Percentiles rank a stretch among this genome's conserved stretches.
phyloP scores from a whole-genome alignment of 2,113 vertebrate species.

The Cyprinodon brontotheroides region DNA sequence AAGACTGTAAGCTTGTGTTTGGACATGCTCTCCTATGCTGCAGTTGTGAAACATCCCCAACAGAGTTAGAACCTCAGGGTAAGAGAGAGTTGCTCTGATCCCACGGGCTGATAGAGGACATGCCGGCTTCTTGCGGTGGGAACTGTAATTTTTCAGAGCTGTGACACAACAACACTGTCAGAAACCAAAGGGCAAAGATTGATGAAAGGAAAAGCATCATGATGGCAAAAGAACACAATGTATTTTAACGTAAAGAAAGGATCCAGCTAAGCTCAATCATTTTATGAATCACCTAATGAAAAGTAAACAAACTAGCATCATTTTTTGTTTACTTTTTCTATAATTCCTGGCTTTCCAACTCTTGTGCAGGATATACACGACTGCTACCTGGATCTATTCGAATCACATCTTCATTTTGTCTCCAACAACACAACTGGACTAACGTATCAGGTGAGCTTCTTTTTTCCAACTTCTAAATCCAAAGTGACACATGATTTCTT shows the following conservation, averaged over 20 bases:
- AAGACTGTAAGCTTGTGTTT: conserved; percentile 61
- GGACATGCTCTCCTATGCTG: conserved; percentile 59
- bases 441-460: conserved; percentile 87
- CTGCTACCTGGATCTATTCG: conserved; percentile 94
- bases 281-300: conserved; percentile 24
- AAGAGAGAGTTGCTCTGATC: conserved; percentile 66
- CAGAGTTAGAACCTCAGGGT: conserved; percentile 56
- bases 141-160: conserved; percentile 55
- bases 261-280: neutral
- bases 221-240: conserved; percentile 41
- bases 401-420: conserved; percentile 93
- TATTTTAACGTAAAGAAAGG: conserved; percentile 21
- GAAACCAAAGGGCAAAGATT: conserved; percentile 35
- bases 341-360: neutral
- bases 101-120: conserved; percentile 62
- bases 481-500: neutral
- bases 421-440: conserved; percentile 85
- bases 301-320: neutral
- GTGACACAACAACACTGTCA: conserved; percentile 56
- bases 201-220: conserved; percentile 21
- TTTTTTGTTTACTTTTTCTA: neutral
- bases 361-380: conserved; percentile 87
- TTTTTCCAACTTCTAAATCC: neutral
- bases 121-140: conserved; percentile 56
- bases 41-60: conserved; percentile 70